These are phyloP conservation scores for Dasypogon diadema DNA, from an alignment of 2,888 invertebrate species.

Conservation along the genomic window DNA sequence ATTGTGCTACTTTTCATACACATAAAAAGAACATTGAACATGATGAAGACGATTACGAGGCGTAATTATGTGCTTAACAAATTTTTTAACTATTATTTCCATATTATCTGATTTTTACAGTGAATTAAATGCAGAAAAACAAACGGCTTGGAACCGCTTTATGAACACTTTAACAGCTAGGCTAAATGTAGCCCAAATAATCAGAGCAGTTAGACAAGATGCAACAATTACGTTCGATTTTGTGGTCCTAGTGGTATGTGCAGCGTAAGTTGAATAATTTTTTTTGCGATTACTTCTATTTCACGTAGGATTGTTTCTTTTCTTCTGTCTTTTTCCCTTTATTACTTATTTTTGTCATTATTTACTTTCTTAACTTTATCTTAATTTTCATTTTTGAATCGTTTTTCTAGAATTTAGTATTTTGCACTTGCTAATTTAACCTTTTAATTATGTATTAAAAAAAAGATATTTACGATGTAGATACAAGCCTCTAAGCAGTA, in stretches of 20 bases:
- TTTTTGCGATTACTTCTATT: too few relatives aligned
- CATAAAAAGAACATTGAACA: conserved; percentile 56
- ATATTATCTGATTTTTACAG: conserved; percentile 57
- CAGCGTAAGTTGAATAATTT: conserved; percentile 72
- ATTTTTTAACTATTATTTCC: neutral
- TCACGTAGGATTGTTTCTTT: too few relatives aligned
- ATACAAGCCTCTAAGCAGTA: too few relatives aligned
- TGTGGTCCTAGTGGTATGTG: conserved; percentile 77
- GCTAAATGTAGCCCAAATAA: conserved; percentile 79
- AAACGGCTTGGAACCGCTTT: conserved; percentile 73
- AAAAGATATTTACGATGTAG: too few relatives aligned
- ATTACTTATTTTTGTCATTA: too few relatives aligned
- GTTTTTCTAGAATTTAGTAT: too few relatives aligned
- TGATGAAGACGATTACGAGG: conserved; percentile 1
- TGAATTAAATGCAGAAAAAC: conserved; percentile 60
- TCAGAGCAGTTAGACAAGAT: conserved; percentile 76
- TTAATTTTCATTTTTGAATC: too few relatives aligned
- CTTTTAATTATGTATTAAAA: too few relatives aligned
- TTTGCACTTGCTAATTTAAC: too few relatives aligned
- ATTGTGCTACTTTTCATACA: conserved; percentile 71
- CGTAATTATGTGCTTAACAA: too few relatives aligned
- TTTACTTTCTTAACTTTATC: too few relatives aligned
- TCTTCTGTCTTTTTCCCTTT: too few relatives aligned
- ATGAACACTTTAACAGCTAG: conserved; percentile 76
- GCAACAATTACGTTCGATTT: conserved; percentile 83